Evolutionary conservation across 2,797 vertebrate genomes (phyloP), one percentile per base, ranked within the genome.

Genomic region (Galaxias olidus): DNA sequence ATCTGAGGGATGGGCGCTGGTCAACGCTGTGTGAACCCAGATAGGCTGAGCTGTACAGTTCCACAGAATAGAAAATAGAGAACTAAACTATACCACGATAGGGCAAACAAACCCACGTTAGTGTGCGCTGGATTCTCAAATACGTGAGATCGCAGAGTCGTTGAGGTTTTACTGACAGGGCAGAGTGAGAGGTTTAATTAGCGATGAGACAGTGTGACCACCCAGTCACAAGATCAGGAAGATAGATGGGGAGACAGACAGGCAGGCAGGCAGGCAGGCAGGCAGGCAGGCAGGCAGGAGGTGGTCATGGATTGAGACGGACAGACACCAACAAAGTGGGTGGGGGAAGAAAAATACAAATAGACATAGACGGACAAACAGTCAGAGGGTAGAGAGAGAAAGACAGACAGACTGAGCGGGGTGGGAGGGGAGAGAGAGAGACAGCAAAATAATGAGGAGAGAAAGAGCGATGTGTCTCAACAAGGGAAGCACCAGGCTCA

Each of bases 381-480:
- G n/a, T n/a, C n/a, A n/a, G n/a, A n/a, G n/a, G n/a, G n/a, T n/a
- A n/a, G 17, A 9, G 41, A 17, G 15, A 44, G 17, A 10, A 17
- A 46, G 57, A 13, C 18, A 14, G 17, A 46, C 18, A 44, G 15
- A 44, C 10, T 13, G 17, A 52, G 11, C 43, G 40, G 8, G 11
- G 42, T 12, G 45, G 10, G n/a, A 43, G 15, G 45, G 48, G 41
- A n/a, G 14, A 12, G 8, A 47, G 17, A 46, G 10, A 17, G 19
- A 20, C 45, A 44, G 14, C 6, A 57, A 19, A 56, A 64, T 56
- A 48, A 20, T 46, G 55, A 45, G 14, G 48, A n/a, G 18, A 63
- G 56, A 19, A 71, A 72, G 74, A 50, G 44, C 9, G 46, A 53
- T 4, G 13, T 8, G 20, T 13, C 30, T 30, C 30, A 30, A 30